These are phyloP conservation scores for Haliaeetus leucogaster DNA, from an alignment of 2,113 vertebrate genomes.

Conservation along the genomic window DNA sequence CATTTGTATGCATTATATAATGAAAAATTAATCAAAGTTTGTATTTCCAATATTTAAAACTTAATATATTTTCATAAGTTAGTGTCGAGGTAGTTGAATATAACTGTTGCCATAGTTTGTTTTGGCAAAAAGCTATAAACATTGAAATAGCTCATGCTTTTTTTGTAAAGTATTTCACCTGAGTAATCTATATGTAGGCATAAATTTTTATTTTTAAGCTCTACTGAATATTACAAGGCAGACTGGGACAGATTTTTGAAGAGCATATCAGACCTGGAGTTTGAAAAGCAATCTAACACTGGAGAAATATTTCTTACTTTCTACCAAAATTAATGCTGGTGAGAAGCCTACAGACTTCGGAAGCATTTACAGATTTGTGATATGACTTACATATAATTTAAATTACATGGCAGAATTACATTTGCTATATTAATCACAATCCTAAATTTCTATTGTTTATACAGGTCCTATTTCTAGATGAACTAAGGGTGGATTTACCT, in stretches of 20 bases:
- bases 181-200: background rate
- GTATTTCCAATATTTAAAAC: background rate
- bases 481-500: background rate
- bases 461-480: background rate
- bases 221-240: background rate
- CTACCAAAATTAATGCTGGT: background rate
- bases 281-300: background rate
- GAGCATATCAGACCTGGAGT: background rate
- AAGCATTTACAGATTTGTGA: conserved; percentile 19
- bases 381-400: background rate
- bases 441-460: background rate
- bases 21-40: background rate
- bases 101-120: background rate
- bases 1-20: background rate
- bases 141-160: background rate
- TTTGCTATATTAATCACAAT: conserved; percentile 24
- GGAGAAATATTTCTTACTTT: background rate
- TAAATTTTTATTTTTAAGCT: background rate
- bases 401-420: background rate
- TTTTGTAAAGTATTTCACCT: background rate
- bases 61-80: background rate
- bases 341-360: background rate
- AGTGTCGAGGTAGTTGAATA: background rate
- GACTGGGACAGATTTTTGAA: background rate
- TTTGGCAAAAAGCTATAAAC: background rate